Conservation (phyloP, 2,888 invertebrate species). For the Chloromyia formosa region DNA sequence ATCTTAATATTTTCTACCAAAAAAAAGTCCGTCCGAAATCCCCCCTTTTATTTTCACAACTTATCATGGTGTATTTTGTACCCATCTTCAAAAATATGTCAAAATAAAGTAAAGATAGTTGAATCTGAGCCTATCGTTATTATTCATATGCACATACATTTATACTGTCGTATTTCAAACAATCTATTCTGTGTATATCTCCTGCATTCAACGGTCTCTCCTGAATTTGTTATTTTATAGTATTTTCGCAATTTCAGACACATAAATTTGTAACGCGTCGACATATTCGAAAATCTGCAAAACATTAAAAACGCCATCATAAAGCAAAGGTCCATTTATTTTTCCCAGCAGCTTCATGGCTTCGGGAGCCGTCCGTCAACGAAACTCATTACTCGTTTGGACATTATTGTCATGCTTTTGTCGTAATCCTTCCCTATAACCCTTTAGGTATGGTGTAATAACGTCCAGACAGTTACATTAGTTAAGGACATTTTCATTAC, state of each 20-base stretch:
- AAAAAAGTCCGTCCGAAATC: no score
- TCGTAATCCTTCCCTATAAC: neutral
- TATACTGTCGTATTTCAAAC: no score
- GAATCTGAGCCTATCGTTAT: no score
- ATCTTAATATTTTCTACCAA: no score
- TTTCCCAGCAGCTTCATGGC: neutral
- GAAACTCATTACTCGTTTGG: conserved; percentile 26
- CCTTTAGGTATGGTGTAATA: conserved; percentile 10
- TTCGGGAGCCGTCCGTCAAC: neutral
- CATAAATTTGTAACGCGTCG: neutral
- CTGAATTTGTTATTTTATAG: conserved; percentile 15
- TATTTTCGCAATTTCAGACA: neutral
- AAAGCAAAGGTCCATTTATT: conserved; percentile 4
- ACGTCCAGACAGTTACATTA: conserved; percentile 17
- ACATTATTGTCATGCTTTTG: conserved; percentile 26
- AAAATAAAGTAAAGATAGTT: no score
- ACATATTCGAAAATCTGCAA: conserved; percentile 22
- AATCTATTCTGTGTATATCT: no score
- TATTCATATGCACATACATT: no score
- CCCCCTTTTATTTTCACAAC: no score
- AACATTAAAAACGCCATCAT: conserved; percentile 14
- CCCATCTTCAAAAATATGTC: no score
- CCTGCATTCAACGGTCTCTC: no score
- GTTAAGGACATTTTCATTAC: conserved; percentile 33
- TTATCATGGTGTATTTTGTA: no score